phyloP scores from a whole-genome alignment of 2,113 vertebrate species.

The Vidua macroura region DNA sequence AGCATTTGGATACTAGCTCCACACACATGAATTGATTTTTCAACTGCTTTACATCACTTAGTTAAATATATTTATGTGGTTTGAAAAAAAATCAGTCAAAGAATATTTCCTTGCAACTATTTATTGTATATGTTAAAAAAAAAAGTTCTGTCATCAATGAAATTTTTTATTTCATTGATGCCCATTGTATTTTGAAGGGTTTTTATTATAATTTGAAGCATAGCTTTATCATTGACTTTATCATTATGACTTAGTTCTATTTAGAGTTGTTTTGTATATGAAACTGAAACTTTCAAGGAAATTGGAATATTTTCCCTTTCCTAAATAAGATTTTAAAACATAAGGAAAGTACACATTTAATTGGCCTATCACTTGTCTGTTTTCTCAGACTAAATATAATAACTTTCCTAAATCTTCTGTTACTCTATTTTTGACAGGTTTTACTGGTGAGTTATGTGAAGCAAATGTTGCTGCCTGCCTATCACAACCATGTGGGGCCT shows the following conservation, averaged over 20 bases:
- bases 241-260: background rate
- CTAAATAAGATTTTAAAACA: background rate
- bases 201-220: background rate
- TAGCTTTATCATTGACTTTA: background rate
- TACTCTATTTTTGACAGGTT: slow-evolving; percentile 64
- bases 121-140: background rate
- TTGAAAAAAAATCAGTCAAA: background rate
- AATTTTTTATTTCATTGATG: background rate
- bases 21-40: background rate
- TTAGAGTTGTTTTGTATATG: background rate
- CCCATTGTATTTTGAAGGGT: background rate
- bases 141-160: background rate
- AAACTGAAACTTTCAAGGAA: background rate
- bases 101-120: background rate
- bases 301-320: background rate
- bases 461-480: slow-evolving; percentile 66
- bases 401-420: background rate
- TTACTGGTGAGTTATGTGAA: slow-evolving; percentile 80
- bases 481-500: slow-evolving; percentile 73
- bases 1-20: background rate
- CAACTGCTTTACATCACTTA: background rate
- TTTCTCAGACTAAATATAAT: background rate
- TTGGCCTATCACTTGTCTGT: background rate
- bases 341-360: background rate
- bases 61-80: background rate